Conservation (phyloP, 1,140 invertebrate species). For the Scaptomyza pallida region DNA sequence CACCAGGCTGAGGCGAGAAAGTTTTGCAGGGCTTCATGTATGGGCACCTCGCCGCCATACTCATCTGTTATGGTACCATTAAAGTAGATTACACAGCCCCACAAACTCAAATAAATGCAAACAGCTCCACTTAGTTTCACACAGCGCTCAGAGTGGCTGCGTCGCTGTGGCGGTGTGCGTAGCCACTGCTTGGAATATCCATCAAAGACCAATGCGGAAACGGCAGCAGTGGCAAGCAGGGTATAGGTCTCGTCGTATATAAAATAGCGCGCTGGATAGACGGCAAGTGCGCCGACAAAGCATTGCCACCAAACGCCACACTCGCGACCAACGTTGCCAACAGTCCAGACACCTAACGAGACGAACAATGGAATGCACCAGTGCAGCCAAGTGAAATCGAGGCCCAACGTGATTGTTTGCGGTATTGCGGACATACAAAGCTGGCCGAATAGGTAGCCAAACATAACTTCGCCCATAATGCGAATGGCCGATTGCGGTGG, state of each 20-base stretch:
- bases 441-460: slow-evolving; percentile 92
- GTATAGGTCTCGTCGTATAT: slow-evolving; percentile 89
- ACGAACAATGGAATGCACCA: slow-evolving; percentile 89
- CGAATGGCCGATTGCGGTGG: slow-evolving; percentile 91
- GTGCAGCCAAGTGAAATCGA: slow-evolving; percentile 89
- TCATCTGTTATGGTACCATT: slow-evolving; percentile 94
- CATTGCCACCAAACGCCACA: slow-evolving; percentile 88
- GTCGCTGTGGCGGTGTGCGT: slow-evolving; percentile 86
- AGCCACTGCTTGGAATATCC: slow-evolving; percentile 91
- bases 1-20: slow-evolving; percentile 95
- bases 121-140: slow-evolving; percentile 86
- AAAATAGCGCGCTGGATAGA: slow-evolving; percentile 88
- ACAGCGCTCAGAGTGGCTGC: slow-evolving; percentile 83
- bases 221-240: slow-evolving; percentile 87
- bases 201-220: slow-evolving; percentile 88
- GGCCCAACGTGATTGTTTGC: slow-evolving; percentile 88
- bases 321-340: slow-evolving; percentile 95
- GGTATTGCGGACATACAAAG: slow-evolving; percentile 91
- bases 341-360: slow-evolving; percentile 92
- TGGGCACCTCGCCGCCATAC: slow-evolving; percentile 93
- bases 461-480: slow-evolving; percentile 90
- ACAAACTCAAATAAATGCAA: slow-evolving; percentile 89
- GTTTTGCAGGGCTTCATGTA: slow-evolving; percentile 94
- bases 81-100: slow-evolving; percentile 93
- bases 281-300: slow-evolving; percentile 88